These are phyloP conservation scores for Leiothrix lutea DNA, from an alignment of 2,113 vertebrate genomes.

Conservation along the genomic window DNA sequence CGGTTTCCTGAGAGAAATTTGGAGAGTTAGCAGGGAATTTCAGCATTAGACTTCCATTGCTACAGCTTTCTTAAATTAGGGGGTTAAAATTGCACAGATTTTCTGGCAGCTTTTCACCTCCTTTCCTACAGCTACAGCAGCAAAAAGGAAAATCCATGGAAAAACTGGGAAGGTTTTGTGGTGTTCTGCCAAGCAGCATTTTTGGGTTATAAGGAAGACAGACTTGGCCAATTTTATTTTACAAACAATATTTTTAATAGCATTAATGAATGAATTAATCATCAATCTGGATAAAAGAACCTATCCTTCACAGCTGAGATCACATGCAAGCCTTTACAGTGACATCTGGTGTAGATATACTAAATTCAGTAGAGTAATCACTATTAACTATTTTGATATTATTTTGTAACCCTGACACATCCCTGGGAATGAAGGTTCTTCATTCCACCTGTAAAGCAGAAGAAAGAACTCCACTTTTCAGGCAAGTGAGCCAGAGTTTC, in stretches of 20 bases:
- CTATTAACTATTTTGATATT: not conserved
- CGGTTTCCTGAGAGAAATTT: constrained; percentile 79
- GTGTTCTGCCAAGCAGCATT: not conserved
- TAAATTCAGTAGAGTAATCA: not conserved
- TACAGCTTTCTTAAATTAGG: not conserved
- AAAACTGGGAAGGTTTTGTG: not conserved
- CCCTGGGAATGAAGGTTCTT: not conserved
- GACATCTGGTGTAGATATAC: rapidly evolving
- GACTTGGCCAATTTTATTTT: not conserved
- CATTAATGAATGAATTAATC: not conserved
- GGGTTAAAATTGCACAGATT: not conserved
- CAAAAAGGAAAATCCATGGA: not conserved
- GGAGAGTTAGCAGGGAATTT: not conserved
- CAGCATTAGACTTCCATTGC: not conserved
- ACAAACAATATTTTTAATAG: not conserved
- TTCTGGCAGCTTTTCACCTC: not conserved
- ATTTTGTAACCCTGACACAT: not conserved
- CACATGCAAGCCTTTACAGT: not conserved
- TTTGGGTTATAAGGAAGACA: not conserved
- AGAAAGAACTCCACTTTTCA: not conserved
- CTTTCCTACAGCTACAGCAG: rapidly evolving
- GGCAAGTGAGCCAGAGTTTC: not conserved
- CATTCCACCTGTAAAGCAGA: not conserved
- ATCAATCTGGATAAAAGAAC: not conserved
- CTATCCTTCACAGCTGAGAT: not conserved